Evolutionary conservation across 2,888 invertebrate species (phyloP).

Genomic region (Drosophila dives): DNA sequence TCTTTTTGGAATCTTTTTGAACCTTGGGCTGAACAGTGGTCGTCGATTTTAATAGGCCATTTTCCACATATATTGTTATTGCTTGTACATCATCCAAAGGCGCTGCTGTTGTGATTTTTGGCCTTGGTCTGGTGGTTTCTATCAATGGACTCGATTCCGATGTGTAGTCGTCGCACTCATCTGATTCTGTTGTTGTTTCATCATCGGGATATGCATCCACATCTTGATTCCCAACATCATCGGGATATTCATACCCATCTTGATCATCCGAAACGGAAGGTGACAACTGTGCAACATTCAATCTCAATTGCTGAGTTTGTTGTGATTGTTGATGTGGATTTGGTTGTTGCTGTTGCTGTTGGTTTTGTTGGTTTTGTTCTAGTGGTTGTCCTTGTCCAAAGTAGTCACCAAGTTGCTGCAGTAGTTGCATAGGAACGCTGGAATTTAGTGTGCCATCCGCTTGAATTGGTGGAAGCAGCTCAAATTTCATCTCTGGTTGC

Average conservation of each 20-base stretch:
- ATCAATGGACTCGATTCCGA: neutral
- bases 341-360: slow-evolving; percentile 1
- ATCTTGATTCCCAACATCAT: no score
- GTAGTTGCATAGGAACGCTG: slow-evolving; percentile 38
- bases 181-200: neutral
- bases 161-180: neutral
- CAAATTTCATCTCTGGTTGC: slow-evolving; percentile 1
- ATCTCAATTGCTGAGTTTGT: neutral
- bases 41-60: neutral
- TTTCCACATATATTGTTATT: slow-evolving; percentile 2
- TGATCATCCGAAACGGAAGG: slow-evolving; percentile 1
- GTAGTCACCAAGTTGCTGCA: slow-evolving; percentile 51
- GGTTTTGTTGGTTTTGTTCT: slow-evolving; percentile 4
- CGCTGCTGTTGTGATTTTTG: slow-evolving; percentile 1
- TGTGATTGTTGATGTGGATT: neutral
- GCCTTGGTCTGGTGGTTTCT: neutral
- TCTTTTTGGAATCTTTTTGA: neutral
- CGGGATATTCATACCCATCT: neutral
- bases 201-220: no score
- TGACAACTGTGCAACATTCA: slow-evolving; percentile 3
- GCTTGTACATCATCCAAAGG: neutral
- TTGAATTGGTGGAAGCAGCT: neutral
- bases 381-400: slow-evolving; percentile 25
- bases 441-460: slow-evolving; percentile 18
- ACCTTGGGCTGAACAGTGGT: neutral